Conservation (phyloP, 2,888 invertebrate species). For the Penaeus monodon region DNA sequence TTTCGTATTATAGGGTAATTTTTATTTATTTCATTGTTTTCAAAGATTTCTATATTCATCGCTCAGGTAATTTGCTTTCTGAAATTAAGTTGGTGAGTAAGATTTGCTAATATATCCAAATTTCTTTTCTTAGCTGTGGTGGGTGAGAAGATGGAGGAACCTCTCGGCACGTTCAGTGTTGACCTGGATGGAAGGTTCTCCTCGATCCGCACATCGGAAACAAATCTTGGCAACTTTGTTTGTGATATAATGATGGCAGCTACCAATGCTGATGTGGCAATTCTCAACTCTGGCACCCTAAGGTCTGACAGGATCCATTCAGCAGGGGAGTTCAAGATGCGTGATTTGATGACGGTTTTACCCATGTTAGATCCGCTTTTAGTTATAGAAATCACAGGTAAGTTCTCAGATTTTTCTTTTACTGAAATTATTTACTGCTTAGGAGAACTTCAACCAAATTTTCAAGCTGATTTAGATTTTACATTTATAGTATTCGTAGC, state of each 20-base stretch:
- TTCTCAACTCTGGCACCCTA: slow-evolving; percentile 90
- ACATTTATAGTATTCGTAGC: too few relatives aligned
- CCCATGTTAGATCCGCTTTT: slow-evolving; percentile 89
- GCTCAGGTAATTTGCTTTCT: too few relatives aligned
- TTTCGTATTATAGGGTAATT: neutral
- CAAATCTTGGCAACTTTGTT: slow-evolving; percentile 89
- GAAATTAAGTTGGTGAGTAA: neutral
- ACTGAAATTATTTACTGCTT: neutral
- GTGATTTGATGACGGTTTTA: slow-evolving; percentile 85
- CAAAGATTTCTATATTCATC: too few relatives aligned
- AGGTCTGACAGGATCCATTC: slow-evolving; percentile 82
- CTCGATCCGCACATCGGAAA: slow-evolving; percentile 83
- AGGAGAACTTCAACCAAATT: too few relatives aligned
- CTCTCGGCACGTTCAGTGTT: slow-evolving; percentile 86
- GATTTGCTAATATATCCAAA: neutral
- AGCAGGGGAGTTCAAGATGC: slow-evolving; percentile 85
- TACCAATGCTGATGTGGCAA: slow-evolving; percentile 85
- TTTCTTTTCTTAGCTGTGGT: slow-evolving; percentile 76
- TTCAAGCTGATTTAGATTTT: too few relatives aligned
- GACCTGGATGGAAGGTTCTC: slow-evolving; percentile 88
- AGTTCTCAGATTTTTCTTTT: slow-evolving; percentile 40
- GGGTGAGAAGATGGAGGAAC: slow-evolving; percentile 86
- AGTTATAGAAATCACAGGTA: slow-evolving; percentile 81
- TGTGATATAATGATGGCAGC: slow-evolving; percentile 82
- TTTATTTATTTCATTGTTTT: too few relatives aligned